These are phyloP conservation scores for Sprattus sprattus DNA, from an alignment of 2,113 vertebrate species.

Conservation along the genomic window DNA sequence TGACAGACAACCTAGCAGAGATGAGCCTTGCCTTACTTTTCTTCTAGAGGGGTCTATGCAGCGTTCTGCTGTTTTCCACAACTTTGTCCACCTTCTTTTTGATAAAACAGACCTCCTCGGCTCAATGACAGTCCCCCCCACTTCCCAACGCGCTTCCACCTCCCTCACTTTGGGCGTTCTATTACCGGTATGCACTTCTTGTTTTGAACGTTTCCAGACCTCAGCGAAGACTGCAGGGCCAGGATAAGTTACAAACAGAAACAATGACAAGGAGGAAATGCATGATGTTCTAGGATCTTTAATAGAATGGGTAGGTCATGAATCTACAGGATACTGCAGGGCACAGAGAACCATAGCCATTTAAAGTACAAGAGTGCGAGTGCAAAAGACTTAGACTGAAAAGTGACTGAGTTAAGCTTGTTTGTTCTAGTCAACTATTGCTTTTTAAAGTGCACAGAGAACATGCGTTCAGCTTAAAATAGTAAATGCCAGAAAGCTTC, in stretches of 20 bases:
- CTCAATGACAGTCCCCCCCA: too few species aligned
- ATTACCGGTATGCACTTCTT: too few species aligned
- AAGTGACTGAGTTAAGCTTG: constrained; percentile 25
- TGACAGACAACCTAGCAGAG: too few species aligned
- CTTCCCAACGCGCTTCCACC: too few species aligned
- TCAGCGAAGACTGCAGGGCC: neutral
- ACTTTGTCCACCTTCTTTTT: too few species aligned
- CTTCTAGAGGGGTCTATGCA: too few species aligned
- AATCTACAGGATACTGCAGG: constrained; percentile 53
- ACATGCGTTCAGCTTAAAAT: constrained; percentile 51
- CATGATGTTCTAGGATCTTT: constrained; percentile 52
- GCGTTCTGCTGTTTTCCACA: too few species aligned
- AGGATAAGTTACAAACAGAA: neutral
- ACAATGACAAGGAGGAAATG: neutral
- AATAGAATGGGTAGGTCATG: constrained; percentile 49
- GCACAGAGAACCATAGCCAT: constrained; percentile 46
- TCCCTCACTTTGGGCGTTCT: too few species aligned
- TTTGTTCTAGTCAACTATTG: constrained; percentile 33
- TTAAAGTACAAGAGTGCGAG: constrained; percentile 53
- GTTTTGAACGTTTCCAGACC: too few species aligned
- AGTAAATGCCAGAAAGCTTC: constrained; percentile 10
- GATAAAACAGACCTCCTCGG: too few species aligned
- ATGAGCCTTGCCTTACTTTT: too few species aligned
- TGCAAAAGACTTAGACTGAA: constrained; percentile 44
- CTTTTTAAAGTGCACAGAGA: constrained; percentile 52